phyloP scores from a whole-genome alignment of 1,140 invertebrate species.

The Antheraea mylitta region DNA sequence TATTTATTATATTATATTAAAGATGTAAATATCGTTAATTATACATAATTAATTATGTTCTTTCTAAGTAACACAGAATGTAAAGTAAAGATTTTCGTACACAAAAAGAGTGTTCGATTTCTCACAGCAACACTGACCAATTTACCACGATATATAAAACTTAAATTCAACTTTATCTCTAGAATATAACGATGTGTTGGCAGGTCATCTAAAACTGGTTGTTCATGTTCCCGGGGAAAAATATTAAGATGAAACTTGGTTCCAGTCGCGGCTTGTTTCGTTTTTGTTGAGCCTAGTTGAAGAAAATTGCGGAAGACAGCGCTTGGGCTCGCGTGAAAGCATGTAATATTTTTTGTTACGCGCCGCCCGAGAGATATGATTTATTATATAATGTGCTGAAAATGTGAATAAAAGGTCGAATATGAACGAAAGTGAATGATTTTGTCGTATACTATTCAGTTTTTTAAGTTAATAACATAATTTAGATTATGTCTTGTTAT shows the following conservation, averaged over 20 bases:
- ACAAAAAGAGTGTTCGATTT: conserved; percentile 38
- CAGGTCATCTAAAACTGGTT: conserved; percentile 13
- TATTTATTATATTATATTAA: no score
- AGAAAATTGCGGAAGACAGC: conserved; percentile 32
- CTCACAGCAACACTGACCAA: conserved; percentile 29
- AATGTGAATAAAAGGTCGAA: background rate
- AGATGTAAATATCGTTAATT: no score
- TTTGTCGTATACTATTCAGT: background rate
- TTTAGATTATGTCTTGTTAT: background rate
- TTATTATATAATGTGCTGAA: conserved; percentile 22
- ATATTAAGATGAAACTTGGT: conserved; percentile 46
- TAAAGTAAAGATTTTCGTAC: background rate
- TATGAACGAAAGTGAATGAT: background rate
- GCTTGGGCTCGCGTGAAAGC: conserved; percentile 18
- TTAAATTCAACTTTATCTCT: background rate
- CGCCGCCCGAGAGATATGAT: conserved; percentile 27
- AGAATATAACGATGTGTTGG: background rate
- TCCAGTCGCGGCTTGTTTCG: conserved; percentile 18
- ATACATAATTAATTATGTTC: no score
- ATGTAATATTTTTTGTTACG: conserved; percentile 20
- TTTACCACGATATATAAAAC: conserved; percentile 2
- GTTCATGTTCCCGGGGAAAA: conserved; percentile 30
- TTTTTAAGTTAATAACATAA: background rate
- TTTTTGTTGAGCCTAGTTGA: conserved; percentile 34
- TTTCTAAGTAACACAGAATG: background rate